Evolutionary conservation across 2,797 vertebrate genomes (phyloP).

Genomic region (Alcedo atthis): DNA sequence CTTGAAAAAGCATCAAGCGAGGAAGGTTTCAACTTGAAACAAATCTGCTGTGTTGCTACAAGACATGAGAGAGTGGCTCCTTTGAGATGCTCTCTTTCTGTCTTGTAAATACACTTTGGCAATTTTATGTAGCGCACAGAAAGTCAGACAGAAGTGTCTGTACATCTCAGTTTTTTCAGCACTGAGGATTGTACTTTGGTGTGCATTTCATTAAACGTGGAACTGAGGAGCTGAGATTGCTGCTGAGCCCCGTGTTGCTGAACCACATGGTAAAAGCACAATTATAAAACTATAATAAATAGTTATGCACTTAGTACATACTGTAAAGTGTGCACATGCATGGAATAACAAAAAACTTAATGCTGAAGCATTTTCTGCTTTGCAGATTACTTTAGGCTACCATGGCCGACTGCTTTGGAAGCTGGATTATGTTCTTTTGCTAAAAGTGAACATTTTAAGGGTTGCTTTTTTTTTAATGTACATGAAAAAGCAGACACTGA

Average conservation of each 20-base stretch:
- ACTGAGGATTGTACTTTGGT: neutral
- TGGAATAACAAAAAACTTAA: constrained; percentile 46
- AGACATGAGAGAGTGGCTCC: constrained; percentile 28
- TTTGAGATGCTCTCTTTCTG: constrained; percentile 50
- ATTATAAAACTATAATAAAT: constrained; percentile 62
- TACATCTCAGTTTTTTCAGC: constrained; percentile 28
- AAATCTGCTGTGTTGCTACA: constrained; percentile 63
- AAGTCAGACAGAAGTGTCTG: constrained; percentile 1
- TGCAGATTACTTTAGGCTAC: constrained; percentile 39
- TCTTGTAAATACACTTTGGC: constrained; percentile 62
- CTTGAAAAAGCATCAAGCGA: constrained; percentile 64
- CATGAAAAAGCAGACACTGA: constrained; percentile 16
- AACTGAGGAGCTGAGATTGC: neutral
- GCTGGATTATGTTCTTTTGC: constrained; percentile 23
- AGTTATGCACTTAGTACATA: constrained; percentile 23
- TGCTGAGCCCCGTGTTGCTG: constrained; percentile 2
- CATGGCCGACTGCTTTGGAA: constrained; percentile 19
- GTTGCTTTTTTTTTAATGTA: neutral
- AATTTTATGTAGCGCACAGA: constrained; percentile 45
- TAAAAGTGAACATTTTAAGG: constrained; percentile 41
- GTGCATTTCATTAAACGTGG: constrained; percentile 32
- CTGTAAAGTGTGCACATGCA: constrained; percentile 18
- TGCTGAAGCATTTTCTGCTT: neutral
- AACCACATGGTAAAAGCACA: constrained; percentile 1
- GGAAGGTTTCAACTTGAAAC: constrained; percentile 68